phyloP scores from a whole-genome alignment of 1,140 invertebrate species.

The Copidosoma floridanum region DNA sequence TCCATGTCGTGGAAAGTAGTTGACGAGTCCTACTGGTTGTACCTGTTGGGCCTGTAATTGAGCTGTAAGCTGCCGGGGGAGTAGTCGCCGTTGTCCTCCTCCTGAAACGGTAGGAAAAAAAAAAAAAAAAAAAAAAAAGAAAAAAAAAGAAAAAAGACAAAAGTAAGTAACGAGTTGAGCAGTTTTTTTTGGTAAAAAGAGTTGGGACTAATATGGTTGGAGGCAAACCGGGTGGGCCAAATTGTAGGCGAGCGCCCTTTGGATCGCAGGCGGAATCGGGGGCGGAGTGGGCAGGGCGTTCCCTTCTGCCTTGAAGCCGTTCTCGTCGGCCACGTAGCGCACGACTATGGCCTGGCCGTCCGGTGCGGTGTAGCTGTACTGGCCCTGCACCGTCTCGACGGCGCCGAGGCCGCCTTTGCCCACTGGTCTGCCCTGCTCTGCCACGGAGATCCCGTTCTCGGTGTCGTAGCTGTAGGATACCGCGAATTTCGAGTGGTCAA shows the following conservation, averaged over 20 bases:
- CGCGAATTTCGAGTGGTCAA: no score
- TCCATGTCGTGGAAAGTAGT: no score
- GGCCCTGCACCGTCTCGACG: slow-evolving; percentile 69
- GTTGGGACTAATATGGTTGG: no score
- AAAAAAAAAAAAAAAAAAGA: no score
- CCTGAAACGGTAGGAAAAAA: no score
- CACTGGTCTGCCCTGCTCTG: slow-evolving; percentile 59
- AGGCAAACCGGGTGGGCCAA: slow-evolving; percentile 54
- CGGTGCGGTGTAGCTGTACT: slow-evolving; percentile 78
- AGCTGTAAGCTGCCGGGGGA: no score
- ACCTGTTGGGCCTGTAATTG: no score
- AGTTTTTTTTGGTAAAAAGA: no score
- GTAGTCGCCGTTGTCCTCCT: no score
- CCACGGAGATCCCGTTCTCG: slow-evolving; percentile 57
- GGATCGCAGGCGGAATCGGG: slow-evolving; percentile 63
- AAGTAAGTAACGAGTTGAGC: no score
- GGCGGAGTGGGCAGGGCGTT: slow-evolving; percentile 77
- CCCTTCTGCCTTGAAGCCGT: slow-evolving; percentile 71
- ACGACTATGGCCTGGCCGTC: slow-evolving; percentile 76
- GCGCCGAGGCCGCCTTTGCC: slow-evolving; percentile 58
- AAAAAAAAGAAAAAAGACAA: no score
- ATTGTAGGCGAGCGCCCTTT: slow-evolving; percentile 52
- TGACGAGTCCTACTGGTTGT: no score
- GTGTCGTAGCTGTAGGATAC: slow-evolving; percentile 56
- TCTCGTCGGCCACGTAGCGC: slow-evolving; percentile 76